Base-by-base conservation (phyloP, 2,797 vertebrate species). In the Brachyrhaphis roseni region DNA sequence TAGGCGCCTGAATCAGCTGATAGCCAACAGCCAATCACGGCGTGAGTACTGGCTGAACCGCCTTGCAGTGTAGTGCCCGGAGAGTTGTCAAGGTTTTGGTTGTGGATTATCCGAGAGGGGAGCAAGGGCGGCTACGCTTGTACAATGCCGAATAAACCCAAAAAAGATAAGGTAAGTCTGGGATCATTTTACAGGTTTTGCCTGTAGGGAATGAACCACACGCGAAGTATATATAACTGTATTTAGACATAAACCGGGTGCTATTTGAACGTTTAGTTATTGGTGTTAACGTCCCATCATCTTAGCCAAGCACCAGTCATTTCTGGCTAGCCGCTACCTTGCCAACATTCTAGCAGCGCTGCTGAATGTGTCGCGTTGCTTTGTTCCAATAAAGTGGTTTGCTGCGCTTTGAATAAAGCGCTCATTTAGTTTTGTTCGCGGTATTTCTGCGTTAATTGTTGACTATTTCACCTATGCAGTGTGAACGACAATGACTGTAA, bases 111-210 rank as follows among this genome's bases (percentile, higher is more conserved):
- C 74, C 74, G 86, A 85, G 85, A 88, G 87, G 82, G 89, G 91
- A 92, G 85, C 82, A 86, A 94, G 91, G 91, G 92, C 92, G 93
- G 93, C 77, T 76, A 94, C 88, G 84, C 64, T 80, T 88, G 62
- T 91, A 95, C 91, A 81, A 96, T 96, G 96, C 96, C 96, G 94
- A 96, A 96, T 91, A 96, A 96, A 95, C 90, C 94, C 75, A 96
- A 96, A 87, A 96, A 96, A 83, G 96, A 96, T 39, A 96, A 96
- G 96, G 96, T 96, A 91, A 93, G 95, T 89, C 64, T 43, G 1
- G 64, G 3, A 64, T 55, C 26, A 45, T 1, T 5, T 0, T 5
- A 2, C 0, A 10, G 5, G 0, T 8, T 0, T 1, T 13, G 3
- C 8, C 0, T 1, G 0, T 1, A 26, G 1, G 0, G 15, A 41